phyloP scores from a whole-genome alignment of 1,140 invertebrate genomes.

The Aphelinus certus region DNA sequence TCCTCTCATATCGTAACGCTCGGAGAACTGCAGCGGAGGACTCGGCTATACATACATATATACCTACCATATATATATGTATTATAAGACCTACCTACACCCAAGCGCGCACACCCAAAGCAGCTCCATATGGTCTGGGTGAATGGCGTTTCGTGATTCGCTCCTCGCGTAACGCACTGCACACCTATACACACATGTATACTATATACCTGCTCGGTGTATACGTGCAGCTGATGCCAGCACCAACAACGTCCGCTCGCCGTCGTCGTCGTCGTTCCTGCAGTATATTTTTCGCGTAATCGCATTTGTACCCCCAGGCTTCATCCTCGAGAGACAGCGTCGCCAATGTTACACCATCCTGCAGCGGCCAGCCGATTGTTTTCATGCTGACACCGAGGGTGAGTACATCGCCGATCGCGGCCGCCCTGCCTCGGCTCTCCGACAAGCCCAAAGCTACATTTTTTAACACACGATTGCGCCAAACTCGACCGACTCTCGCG shows the following conservation, averaged over 20 bases:
- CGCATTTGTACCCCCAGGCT: neutral
- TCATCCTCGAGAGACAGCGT: too few relatives aligned
- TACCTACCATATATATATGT: too few relatives aligned
- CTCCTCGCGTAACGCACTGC: neutral
- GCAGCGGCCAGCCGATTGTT: neutral
- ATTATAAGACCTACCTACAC: too few relatives aligned
- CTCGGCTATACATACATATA: too few relatives aligned
- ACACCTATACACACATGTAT: neutral
- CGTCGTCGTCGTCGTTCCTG: neutral
- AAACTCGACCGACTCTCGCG: too few relatives aligned
- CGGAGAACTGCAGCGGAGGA: too few relatives aligned
- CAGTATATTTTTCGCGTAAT: constrained; percentile 20
- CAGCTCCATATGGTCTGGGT: neutral
- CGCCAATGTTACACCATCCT: too few relatives aligned
- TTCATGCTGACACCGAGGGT: constrained; percentile 30
- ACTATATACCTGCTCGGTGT: too few relatives aligned
- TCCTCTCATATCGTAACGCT: neutral
- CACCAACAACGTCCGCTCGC: neutral
- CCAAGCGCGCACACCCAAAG: too few relatives aligned
- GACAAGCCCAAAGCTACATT: neutral
- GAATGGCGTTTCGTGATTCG: constrained; percentile 15
- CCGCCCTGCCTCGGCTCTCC: neutral
- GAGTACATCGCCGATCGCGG: neutral
- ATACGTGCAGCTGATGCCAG: neutral
- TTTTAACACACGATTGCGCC: constrained; percentile 2